Evolutionary conservation across 2,113 vertebrate genomes (phyloP).

Genomic region (Dermatemys mawii): DNA sequence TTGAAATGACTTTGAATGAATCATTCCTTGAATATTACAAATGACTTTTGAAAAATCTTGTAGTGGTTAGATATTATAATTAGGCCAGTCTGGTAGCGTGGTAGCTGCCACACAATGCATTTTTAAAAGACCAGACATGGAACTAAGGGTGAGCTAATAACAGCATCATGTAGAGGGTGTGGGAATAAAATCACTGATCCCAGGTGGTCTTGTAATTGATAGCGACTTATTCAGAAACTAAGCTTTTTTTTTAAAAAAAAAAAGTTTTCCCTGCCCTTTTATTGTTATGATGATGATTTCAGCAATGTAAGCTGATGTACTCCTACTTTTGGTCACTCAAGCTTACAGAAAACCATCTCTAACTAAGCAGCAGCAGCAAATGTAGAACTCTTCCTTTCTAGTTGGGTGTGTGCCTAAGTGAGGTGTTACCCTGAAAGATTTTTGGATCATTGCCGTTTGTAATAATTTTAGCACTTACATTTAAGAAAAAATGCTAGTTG

Average conservation of each 20-base stretch:
- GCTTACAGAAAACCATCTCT: background rate
- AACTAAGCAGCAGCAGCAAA: background rate
- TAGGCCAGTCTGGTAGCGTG: background rate
- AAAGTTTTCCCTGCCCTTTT: background rate
- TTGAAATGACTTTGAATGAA: slow-evolving; percentile 5
- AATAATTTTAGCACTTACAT: background rate
- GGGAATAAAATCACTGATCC: background rate
- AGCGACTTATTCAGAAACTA: slow-evolving; percentile 21
- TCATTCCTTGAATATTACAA: background rate
- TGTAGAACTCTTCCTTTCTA: slow-evolving; percentile 37
- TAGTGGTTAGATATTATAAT: background rate
- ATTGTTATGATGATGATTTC: slow-evolving; percentile 4
- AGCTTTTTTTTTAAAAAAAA: background rate
- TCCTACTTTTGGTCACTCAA: background rate
- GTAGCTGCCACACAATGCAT: background rate
- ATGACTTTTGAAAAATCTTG: slow-evolving; percentile 28
- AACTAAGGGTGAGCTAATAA: background rate
- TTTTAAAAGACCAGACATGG: background rate
- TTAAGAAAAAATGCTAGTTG: background rate
- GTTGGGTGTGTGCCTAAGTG: slow-evolving; percentile 9
- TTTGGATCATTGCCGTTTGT: background rate
- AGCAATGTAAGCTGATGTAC: background rate
- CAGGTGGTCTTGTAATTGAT: background rate
- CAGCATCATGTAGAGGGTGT: background rate
- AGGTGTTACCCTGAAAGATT: slow-evolving; percentile 42